Base-by-base conservation (phyloP, 2,888 invertebrate species). In the Temnothorax unifasciatus region DNA sequence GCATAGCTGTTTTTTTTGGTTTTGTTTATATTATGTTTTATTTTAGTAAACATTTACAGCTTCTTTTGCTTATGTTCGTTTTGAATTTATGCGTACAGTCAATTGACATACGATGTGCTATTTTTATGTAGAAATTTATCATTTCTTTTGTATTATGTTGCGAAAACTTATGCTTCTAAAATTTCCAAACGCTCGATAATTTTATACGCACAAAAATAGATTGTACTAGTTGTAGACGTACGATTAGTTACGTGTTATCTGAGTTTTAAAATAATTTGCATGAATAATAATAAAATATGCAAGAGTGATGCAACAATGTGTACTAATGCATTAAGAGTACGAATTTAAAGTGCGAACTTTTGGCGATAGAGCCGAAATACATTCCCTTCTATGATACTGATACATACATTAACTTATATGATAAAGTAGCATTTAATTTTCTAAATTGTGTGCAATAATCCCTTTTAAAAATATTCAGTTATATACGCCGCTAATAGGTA, bases 21-120 rank as follows among this genome's bases (percentile, higher is more conserved):
- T 79, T 81, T 79, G 38, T 18, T 66, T 69, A 13, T 64, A 68
- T 57, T 74, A 25, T 47, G 41, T 61, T 50, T 61, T 69, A 57
- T 59, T 59, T 59, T 38, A 59, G 57, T 47, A 18, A 79, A 38
- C 15, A 47, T 77, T 50, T 73, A 50, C 8, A 71, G 21, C 25
- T 38, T 59, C 8, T 69, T 61, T 50, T 61, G 47, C 47, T 79
- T 34, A 52, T 18, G n/a, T 64, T 66, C 54, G 13, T 77, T 68
- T 57, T 41, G 13, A 41, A 13, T 59, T 74, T 61, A 50, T 41
- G 50, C 6, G 8, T 61, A 47, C 25, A 61, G 13, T 44, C 8
- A 21, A 13, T 59, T 6, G 6, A 76, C 21, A 38, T 6, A 47
- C 34, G 15, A 66, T 34, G 8, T 47, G 38, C 18, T 52, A 21